Conservation (phyloP, 2,797 vertebrate species). For the Acropternis orthonyx region DNA sequence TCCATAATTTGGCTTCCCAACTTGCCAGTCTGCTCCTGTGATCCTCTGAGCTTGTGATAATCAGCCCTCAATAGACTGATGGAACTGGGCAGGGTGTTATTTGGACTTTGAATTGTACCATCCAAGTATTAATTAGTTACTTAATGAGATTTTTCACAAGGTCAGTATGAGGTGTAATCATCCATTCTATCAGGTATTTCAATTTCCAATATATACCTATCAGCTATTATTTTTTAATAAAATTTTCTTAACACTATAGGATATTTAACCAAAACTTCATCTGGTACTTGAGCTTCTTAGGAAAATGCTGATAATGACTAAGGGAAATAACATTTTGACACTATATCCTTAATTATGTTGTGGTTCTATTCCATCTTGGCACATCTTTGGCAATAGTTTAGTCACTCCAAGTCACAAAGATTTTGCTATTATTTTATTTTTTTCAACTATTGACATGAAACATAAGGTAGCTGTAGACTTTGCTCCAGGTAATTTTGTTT, state of each 20-base stretch:
- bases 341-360: neutral
- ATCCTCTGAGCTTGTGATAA: neutral
- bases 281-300: neutral
- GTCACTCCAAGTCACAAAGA: neutral
- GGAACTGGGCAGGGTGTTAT: neutral
- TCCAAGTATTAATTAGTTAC: neutral
- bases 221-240: neutral
- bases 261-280: neutral
- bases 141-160: neutral
- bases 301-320: accelerated
- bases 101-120: neutral
- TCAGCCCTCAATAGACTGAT: neutral
- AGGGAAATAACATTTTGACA: neutral
- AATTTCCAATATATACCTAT: neutral
- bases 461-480: neutral
- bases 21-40: neutral
- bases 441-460: neutral
- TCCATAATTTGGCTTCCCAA: neutral
- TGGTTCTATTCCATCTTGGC: neutral
- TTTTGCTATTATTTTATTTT: neutral
- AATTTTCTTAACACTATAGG: neutral
- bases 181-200: neutral
- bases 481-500: neutral
- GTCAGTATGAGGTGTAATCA: neutral
- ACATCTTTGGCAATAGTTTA: neutral